Percentiles rank a stretch among this genome's conserved stretches.
These are phyloP conservation scores for Alloplasta piceator DNA, from an alignment of 2,888 invertebrate species.

Conservation along the genomic window DNA sequence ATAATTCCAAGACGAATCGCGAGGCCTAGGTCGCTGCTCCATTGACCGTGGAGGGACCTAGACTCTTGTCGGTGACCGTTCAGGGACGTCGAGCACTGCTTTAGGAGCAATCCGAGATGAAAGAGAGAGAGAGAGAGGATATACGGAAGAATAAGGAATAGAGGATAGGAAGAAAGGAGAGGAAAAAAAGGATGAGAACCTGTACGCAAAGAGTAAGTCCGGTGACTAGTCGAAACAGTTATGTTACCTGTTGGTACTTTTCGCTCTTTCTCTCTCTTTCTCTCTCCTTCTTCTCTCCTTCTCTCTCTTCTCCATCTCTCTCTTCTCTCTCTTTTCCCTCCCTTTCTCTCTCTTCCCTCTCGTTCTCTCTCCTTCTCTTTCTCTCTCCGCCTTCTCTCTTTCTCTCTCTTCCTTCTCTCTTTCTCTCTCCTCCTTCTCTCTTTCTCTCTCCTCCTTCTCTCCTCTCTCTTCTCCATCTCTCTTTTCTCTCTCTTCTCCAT, in stretches of 20 bases:
- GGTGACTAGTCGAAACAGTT: slow-evolving; percentile 72
- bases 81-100: slow-evolving; percentile 63
- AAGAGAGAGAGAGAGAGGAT: neutral
- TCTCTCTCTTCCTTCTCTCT: too few relatives aligned
- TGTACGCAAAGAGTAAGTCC: slow-evolving; percentile 68
- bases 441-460: slow-evolving; percentile 16
- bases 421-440: too few relatives aligned
- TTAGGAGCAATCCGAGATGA: slow-evolving; percentile 16
- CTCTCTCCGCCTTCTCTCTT: too few relatives aligned
- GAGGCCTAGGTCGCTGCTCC: slow-evolving; percentile 63
- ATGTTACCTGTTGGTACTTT: slow-evolving; percentile 52
- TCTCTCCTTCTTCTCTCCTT: slow-evolving; percentile 22
- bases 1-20: slow-evolving; percentile 62
- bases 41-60: slow-evolving; percentile 61
- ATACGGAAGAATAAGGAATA: neutral
- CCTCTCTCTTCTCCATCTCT: too few relatives aligned
- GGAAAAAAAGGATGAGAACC: slow-evolving; percentile 41
- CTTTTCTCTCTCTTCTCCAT: too few relatives aligned
- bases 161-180: neutral
- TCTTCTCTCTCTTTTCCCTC: too few relatives aligned
- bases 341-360: too few relatives aligned
- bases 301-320: slow-evolving; percentile 1
- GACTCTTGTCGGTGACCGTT: slow-evolving; percentile 55
- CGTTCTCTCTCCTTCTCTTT: too few relatives aligned
- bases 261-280: neutral